Evolutionary conservation across 64 coral and sea anemone genomes (phyloP), one percentile per base, ranked within the genome.

Genomic region (Anthopleura sola): DNA sequence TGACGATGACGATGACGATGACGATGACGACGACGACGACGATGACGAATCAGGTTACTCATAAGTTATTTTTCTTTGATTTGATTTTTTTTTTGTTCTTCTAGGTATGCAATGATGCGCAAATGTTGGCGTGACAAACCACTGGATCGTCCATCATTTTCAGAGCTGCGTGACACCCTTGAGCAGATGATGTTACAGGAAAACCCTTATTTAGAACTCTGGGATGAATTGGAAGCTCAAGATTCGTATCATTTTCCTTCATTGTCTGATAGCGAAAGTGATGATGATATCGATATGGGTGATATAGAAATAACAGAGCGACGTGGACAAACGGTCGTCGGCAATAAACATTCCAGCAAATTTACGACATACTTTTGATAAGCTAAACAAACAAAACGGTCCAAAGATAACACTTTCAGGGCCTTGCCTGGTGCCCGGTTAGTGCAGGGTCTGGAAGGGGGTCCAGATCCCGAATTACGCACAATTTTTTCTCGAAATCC

Each of bases 161-260:
- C 24, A 29, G 49, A 87, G 62, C 26, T 94, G 17, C 60, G 92
- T 28, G 49, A 86, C 13, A 38, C 37, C 31, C 84, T 94, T 1
- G 92, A 94, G 66, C 38, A 26, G 5, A 94, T 94, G 79, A 94
- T 94, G 92, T 78, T 86, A 55, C 51, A 82, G 38, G 76, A 94
- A n/a, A 87, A 85, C 39, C 87, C 92, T 2, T 94, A 94, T 51
- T 37, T 90, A 62, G 92, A 94, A 37, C 37, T 90, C 3, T 86
- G 36, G 71, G 85, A 57, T 19, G 37, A 89, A 66, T 68, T 85
- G 39, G 77, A 82, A 32, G 47, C 37, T 36, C 36, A 29, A 2
- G 55, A 36, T 19, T 90, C 85, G 4, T 94, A 87, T 38, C 85
- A 66, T 18, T 64, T 78, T 17, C 88, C 81, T 55, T 84, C 81